These are phyloP conservation scores for Eurystomus glaucurus DNA, from an alignment of 2,797 vertebrate genomes.

Conservation along the genomic window DNA sequence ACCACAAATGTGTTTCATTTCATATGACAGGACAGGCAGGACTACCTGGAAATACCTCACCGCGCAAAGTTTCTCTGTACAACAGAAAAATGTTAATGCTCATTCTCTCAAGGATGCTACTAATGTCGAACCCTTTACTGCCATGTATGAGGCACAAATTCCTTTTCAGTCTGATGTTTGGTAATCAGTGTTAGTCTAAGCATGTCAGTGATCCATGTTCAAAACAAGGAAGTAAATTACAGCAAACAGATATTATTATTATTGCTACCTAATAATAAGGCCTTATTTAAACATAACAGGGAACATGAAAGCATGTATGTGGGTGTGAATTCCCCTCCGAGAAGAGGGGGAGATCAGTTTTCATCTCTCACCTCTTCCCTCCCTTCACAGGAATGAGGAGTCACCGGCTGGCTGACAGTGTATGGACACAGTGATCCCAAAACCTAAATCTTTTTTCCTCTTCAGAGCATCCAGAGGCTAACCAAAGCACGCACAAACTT, in stretches of 20 bases:
- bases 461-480: background rate
- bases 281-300: background rate
- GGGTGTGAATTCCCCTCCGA: background rate
- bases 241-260: background rate
- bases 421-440: background rate
- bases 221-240: background rate
- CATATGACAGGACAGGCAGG: background rate
- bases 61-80: background rate
- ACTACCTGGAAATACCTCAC: background rate
- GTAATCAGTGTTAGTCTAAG: background rate
- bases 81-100: background rate
- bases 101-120: background rate
- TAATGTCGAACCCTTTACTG: fast-evolving
- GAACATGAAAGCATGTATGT: background rate
- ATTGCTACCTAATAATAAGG: background rate
- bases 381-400: background rate
- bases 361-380: background rate
- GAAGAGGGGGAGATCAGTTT: background rate
- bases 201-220: background rate
- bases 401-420: background rate
- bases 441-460: background rate
- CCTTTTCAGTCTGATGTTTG: background rate
- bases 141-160: background rate
- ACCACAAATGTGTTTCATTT: background rate
- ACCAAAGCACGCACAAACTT: background rate